Percentiles rank a stretch among this genome's conserved stretches.
phyloP scores from a whole-genome alignment of 2,797 vertebrate genomes.

The Ispidina picta region DNA sequence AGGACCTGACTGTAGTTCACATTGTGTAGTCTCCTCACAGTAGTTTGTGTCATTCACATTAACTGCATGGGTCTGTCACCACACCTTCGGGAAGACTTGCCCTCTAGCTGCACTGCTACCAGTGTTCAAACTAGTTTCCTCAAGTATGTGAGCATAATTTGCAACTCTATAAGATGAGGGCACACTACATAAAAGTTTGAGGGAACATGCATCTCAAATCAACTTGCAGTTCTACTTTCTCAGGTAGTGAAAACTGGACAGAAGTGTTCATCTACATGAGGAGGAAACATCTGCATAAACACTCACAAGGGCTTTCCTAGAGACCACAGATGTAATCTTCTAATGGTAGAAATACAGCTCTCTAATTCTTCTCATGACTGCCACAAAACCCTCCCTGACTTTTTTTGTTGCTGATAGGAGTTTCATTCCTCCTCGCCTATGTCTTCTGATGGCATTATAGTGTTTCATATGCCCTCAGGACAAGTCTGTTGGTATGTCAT shows the following conservation, averaged over 20 bases:
- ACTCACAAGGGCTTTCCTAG: background rate
- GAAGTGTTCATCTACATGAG: background rate
- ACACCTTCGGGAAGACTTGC: background rate
- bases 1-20: background rate
- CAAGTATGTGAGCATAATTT: background rate
- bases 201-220: rapidly evolving
- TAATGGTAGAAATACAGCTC: background rate
- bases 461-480: background rate
- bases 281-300: background rate
- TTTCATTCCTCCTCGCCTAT: rapidly evolving
- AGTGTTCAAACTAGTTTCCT: rapidly evolving
- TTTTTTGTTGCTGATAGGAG: background rate
- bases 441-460: background rate
- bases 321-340: background rate
- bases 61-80: background rate
- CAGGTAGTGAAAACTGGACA: background rate
- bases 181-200: background rate
- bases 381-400: background rate
- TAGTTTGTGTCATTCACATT: background rate
- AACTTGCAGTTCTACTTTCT: background rate
- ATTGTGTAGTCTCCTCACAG: background rate
- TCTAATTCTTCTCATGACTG: background rate
- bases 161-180: background rate
- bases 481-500: background rate
- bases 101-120: background rate